phyloP scores from a whole-genome alignment of 2,797 vertebrate species.

The Muscicapa striata region DNA sequence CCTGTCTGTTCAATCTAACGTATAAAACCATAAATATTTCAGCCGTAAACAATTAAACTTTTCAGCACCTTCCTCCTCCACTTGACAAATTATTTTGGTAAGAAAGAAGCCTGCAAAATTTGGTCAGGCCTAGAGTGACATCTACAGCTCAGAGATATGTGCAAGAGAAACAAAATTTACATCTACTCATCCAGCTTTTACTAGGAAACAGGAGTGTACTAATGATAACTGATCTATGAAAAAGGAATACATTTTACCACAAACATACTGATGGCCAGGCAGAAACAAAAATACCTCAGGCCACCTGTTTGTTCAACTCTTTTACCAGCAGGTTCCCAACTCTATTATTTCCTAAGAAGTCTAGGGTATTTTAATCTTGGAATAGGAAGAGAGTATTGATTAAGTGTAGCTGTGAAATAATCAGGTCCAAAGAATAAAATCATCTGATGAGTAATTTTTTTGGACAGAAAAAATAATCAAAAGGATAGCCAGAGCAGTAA shows the following conservation, averaged over 20 bases:
- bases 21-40: neutral
- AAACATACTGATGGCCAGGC: neutral
- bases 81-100: neutral
- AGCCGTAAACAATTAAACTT: conserved; percentile 24
- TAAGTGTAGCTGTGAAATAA: neutral
- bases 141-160: conserved; percentile 57
- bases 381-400: neutral
- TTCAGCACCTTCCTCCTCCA: neutral
- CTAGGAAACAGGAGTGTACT: neutral
- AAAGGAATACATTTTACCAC: neutral
- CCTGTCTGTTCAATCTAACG: neutral
- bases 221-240: neutral
- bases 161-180: neutral
- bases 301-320: neutral
- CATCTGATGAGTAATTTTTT: neutral
- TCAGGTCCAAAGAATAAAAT: neutral
- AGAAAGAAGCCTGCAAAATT: neutral
- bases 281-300: neutral
- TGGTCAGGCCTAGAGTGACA: conserved; percentile 68
- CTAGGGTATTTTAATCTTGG: neutral
- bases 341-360: neutral
- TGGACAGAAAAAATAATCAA: neutral
- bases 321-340: neutral
- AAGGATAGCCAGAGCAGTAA: neutral
- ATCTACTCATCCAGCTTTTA: neutral